Conservation (phyloP, 1,140 invertebrate genomes). For the Neotoxoptera formosana region DNA sequence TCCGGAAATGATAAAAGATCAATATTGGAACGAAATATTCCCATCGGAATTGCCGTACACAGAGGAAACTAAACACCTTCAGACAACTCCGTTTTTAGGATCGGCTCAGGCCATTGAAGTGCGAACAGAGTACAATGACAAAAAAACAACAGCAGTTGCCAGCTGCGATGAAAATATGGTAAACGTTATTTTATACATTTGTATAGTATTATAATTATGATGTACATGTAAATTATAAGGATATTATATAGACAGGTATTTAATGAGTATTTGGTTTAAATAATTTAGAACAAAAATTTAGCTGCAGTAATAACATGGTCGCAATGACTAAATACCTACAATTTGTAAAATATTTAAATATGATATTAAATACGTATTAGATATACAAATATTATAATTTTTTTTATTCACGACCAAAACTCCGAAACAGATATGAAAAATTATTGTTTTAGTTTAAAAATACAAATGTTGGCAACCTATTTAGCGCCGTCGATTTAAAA, state of each 20-base stretch:
- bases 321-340: neutral
- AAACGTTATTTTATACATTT: neutral
- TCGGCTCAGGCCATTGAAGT: conserved; percentile 53
- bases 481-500: too few species aligned
- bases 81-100: conserved; percentile 56
- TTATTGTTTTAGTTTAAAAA: too few species aligned
- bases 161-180: neutral
- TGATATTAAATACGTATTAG: too few species aligned
- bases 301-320: neutral
- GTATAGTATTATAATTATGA: neutral
- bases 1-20: conserved; percentile 57
- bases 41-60: conserved; percentile 59
- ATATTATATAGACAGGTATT: neutral
- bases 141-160: neutral
- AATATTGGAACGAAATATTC: conserved; percentile 59
- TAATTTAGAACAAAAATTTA: neutral
- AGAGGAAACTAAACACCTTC: conserved; percentile 56
- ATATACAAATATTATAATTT: too few species aligned
- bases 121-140: neutral
- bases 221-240: neutral
- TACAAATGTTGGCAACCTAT: too few species aligned
- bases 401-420: too few species aligned
- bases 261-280: neutral
- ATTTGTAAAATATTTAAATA: neutral
- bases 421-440: too few species aligned